Evolutionary conservation across 2,797 vertebrate genomes (phyloP).

Genomic region (Anisognathus igniventris): DNA sequence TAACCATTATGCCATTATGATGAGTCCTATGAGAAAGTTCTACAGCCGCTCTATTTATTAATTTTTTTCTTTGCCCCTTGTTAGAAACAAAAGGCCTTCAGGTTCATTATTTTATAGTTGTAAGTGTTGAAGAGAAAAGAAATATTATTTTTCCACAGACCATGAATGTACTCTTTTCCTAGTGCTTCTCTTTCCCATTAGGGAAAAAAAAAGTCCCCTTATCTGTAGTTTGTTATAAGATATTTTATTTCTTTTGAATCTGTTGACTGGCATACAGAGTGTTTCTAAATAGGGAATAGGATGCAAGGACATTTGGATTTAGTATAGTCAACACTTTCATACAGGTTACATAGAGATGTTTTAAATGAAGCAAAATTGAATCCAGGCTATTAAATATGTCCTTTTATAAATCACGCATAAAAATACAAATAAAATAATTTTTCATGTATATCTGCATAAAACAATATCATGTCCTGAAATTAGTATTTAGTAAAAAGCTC

Average conservation of each 20-base stretch:
- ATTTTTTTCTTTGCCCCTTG: neutral
- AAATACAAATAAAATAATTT: neutral
- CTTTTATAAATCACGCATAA: neutral
- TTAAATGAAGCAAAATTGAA: neutral
- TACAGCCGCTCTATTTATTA: neutral
- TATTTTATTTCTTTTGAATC: neutral
- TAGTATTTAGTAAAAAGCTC: constrained; percentile 3
- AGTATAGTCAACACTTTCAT: neutral
- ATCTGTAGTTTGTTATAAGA: neutral
- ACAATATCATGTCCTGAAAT: neutral
- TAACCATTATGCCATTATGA: neutral
- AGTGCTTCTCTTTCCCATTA: neutral
- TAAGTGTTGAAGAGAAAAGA: neutral
- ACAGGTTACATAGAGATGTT: neutral
- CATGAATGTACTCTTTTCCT: neutral
- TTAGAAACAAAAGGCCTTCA: neutral
- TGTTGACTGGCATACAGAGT: neutral
- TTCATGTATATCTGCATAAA: neutral
- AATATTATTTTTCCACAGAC: neutral
- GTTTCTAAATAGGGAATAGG: neutral
- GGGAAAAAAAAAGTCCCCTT: neutral
- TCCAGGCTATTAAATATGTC: neutral
- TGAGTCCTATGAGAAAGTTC: neutral
- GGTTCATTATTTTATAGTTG: neutral
- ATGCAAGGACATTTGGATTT: neutral